Percentiles rank a stretch among this genome's conserved stretches.
Evolutionary conservation across 1,140 invertebrate species (phyloP).

Genomic region (Bombus turneri): DNA sequence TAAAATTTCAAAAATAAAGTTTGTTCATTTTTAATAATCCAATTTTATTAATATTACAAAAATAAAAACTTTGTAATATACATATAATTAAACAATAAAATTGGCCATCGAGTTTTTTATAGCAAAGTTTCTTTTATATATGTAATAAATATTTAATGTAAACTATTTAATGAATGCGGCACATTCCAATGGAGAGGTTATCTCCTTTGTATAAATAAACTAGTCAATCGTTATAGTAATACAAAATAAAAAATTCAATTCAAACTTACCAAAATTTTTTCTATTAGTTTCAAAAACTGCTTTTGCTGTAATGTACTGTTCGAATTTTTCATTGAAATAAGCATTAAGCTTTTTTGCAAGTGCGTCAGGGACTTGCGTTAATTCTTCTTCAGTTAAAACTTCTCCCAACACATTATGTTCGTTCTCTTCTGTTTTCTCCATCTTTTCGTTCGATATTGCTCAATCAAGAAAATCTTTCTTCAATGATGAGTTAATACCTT

Average conservation of each 20-base stretch:
- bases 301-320: constrained; percentile 88
- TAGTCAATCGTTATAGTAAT: constrained; percentile 12
- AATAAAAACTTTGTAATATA: not conserved
- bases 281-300: constrained; percentile 86
- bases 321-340: constrained; percentile 86
- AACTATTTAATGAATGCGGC: not conserved
- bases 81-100: not conserved
- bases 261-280: constrained; percentile 83
- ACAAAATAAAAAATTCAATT: constrained; percentile 31
- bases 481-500: constrained; percentile 1
- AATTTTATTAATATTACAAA: not conserved
- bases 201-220: constrained; percentile 28
- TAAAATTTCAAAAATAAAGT: not conserved
- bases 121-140: not conserved
- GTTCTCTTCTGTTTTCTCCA: constrained; percentile 72
- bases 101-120: not conserved
- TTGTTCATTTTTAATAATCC: not conserved
- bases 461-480: not conserved
- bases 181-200: constrained; percentile 20
- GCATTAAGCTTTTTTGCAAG: constrained; percentile 84
- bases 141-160: constrained; percentile 6
- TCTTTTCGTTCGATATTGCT: constrained; percentile 30
- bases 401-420: constrained; percentile 73
- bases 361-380: constrained; percentile 79
- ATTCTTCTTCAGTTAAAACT: constrained; percentile 79